phyloP scores from a whole-genome alignment of 92 coral and sea anemone species.

The Umimayanthus chanpuru region DNA sequence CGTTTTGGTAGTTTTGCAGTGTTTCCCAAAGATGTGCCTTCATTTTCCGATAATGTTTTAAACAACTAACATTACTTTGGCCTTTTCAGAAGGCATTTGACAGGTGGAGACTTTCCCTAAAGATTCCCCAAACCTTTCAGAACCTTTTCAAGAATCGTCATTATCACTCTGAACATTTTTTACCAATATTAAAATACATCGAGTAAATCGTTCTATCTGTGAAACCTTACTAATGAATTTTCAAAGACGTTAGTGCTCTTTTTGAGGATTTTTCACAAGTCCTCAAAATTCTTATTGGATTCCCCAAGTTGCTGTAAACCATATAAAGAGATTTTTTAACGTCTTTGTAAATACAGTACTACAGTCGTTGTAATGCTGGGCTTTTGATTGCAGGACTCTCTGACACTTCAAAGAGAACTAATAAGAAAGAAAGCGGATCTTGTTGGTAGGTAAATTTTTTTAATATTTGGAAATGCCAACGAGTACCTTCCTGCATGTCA shows the following conservation, averaged over 20 bases:
- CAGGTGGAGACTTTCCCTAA: not conserved
- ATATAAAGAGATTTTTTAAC: no score
- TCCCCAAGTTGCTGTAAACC: no score
- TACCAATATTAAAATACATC: no score
- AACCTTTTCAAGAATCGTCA: not conserved
- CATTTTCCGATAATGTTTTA: no score
- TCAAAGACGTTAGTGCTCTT: no score
- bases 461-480: not conserved
- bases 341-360: no score
- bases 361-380: not conserved
- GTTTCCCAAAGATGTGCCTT: no score
- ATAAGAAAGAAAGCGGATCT: constrained; percentile 90
- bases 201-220: no score
- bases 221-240: no score
- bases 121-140: not conserved
- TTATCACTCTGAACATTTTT: no score
- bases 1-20: not conserved
- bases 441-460: constrained; percentile 72
- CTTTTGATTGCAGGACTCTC: constrained; percentile 74
- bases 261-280: not conserved
- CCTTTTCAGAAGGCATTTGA: not conserved
- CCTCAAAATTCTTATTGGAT: not conserved
- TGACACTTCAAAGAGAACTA: constrained; percentile 83
- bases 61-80: not conserved
- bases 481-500: not conserved